Conservation (phyloP, 2,113 vertebrate genomes). For the Lethenteron reissneri region DNA sequence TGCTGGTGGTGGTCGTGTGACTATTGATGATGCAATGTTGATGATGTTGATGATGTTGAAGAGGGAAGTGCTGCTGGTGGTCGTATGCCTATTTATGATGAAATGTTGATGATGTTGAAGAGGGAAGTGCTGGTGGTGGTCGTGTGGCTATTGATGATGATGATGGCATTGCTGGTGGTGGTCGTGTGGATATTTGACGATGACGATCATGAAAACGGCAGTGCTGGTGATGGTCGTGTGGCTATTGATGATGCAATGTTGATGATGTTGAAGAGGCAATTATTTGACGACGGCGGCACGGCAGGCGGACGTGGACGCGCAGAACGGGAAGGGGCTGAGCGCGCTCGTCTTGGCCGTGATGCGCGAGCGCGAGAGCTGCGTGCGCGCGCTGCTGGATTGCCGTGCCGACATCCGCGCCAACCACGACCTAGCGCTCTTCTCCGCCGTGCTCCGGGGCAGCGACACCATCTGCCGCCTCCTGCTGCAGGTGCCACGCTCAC, state of each 20-base stretch:
- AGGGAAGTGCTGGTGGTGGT: background rate
- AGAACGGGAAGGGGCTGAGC: constrained; percentile 90
- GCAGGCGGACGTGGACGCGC: constrained; percentile 75
- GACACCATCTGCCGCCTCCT: constrained; percentile 97
- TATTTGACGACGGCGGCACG: background rate
- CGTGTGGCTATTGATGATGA: background rate
- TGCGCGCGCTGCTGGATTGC: constrained; percentile 88
- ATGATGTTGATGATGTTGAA: background rate
- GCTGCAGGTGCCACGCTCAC: constrained; percentile 22
- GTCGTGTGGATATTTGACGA: background rate
- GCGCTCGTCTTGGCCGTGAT: constrained; percentile 92
- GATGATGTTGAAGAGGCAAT: background rate
- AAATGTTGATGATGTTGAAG: too few relatives aligned
- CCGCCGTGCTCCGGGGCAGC: constrained; percentile 94
- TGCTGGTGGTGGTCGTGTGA: background rate
- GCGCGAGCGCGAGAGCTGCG: constrained; percentile 83
- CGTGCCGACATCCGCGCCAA: constrained; percentile 95
- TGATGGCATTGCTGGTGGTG: too few relatives aligned
- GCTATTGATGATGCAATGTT: background rate
- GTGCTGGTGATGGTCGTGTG: background rate
- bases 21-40: background rate
- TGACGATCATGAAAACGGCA: background rate
- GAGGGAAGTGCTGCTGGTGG: background rate
- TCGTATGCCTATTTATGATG: too few relatives aligned
- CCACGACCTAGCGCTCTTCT: constrained; percentile 82